A percentile compares a stretch with the other conserved stretches of the same genome.
Conservation (phyloP, 2,888 invertebrate species). For the Corbicula japonica region DNA sequence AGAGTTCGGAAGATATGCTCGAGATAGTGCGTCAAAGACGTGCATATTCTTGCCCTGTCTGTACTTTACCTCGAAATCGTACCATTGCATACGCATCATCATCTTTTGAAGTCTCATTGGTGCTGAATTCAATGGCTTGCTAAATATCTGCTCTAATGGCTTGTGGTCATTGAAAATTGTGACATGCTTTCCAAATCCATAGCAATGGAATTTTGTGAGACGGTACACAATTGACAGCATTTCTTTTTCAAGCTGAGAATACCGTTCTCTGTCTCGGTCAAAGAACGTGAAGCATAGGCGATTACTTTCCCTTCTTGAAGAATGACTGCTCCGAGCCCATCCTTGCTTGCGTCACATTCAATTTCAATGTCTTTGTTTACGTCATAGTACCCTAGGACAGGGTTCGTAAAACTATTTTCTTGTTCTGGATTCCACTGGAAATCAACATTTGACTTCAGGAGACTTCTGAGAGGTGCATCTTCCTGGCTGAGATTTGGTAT, state of each 20-base stretch:
- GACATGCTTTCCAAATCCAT: conserved; percentile 57
- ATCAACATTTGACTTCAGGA: conserved; percentile 47
- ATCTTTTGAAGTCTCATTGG: conserved; percentile 68
- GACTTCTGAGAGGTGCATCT: conserved; percentile 55
- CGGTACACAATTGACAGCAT: conserved; percentile 62
- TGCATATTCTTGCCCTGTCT: conserved; percentile 58
- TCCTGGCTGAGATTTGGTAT: conserved; percentile 64
- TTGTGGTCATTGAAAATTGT: conserved; percentile 66
- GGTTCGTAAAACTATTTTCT: conserved; percentile 45
- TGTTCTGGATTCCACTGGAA: conserved; percentile 55
- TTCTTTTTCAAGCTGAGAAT: conserved; percentile 74
- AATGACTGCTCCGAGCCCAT: conserved; percentile 47
- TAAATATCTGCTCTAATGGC: conserved; percentile 60
- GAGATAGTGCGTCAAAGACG: conserved; percentile 59
- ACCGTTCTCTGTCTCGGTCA: conserved; percentile 61
- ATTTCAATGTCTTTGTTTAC: conserved; percentile 58
- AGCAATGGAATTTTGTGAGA: conserved; percentile 61
- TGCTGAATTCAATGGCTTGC: conserved; percentile 56
- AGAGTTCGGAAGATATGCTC: conserved; percentile 33
- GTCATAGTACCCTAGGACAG: conserved; percentile 58
- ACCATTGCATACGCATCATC: conserved; percentile 63
- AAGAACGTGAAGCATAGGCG: conserved; percentile 60
- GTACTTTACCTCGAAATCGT: conserved; percentile 53
- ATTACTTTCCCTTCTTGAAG: too few species aligned
- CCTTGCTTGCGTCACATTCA: conserved; percentile 60